Conservation (phyloP, 2,113 vertebrate species). For the Excalfactoria chinensis region DNA sequence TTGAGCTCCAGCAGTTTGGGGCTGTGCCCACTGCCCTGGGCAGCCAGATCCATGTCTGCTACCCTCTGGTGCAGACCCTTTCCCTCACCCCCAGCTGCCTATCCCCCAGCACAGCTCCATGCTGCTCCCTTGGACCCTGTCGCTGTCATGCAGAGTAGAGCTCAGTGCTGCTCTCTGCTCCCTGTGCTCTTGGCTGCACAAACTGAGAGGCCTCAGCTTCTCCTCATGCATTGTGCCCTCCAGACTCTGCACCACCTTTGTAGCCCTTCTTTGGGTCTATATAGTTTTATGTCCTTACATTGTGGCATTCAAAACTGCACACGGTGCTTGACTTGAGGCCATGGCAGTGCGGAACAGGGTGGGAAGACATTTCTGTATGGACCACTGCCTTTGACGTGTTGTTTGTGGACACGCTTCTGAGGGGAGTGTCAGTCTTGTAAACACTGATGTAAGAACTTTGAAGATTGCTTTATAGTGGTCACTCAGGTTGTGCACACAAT, state of each 20-base stretch:
- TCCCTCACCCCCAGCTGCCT: background rate
- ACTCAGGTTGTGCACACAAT: background rate
- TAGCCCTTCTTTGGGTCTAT: no score
- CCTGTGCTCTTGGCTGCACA: no score
- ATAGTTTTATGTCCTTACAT: no score
- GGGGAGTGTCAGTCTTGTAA: fast-evolving
- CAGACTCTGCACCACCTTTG: no score
- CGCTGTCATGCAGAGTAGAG: background rate
- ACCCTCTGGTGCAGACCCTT: background rate
- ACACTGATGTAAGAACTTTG: background rate
- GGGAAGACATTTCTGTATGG: background rate
- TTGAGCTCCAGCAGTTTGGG: background rate
- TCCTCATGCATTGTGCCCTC: no score
- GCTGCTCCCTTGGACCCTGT: background rate
- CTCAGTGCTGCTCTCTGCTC: background rate
- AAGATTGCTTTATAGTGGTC: background rate
- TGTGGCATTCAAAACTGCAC: no score
- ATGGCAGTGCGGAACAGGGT: background rate
- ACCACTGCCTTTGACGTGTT: background rate
- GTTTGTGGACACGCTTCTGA: background rate
- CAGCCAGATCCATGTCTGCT: no score
- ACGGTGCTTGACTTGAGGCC: background rate
- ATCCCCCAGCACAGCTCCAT: background rate
- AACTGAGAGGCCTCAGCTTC: no score
- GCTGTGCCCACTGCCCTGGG: no score